Evolutionary conservation across 2,797 vertebrate species (phyloP), one percentile per base, ranked within the genome.

Genomic region (Tokudaia tokunoshimensis): DNA sequence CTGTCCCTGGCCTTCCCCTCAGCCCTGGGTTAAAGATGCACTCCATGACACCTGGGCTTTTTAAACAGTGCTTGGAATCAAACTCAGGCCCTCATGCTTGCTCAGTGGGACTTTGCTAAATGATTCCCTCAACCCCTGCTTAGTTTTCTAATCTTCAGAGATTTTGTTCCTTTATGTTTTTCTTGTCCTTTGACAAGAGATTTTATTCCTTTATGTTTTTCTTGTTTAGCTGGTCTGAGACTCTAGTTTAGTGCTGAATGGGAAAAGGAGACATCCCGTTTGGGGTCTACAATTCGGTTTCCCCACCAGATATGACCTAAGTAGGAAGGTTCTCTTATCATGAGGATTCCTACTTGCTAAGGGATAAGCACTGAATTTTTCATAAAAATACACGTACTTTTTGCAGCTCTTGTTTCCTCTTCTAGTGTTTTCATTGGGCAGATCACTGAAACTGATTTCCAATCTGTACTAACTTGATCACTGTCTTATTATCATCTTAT

Each of bases 171-270:
- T 31, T 47, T 31, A 29, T 22, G 34, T 47, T 57, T 17, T 5
- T 57, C 19, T 50, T 34, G 41, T 41, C 41, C 41, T n/a, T n/a
- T n/a, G n/a, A n/a, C n/a, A n/a, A n/a, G n/a, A 74, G 70, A 44
- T 94, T 86, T 84, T 92, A 63, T 47, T 41, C 17, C 57, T 34
- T 50, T 34, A 31, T 13, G 89, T n/a, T 12, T 92, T 72, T 4
- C 85, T 83, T 94, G 37, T 92, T 44, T 19, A 97, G 80, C 50
- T n/a, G 41, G 74, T 91, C 61, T 63, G 82, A 85, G 63, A 44
- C 11, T 88, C 37, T 17, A 89, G n/a, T 57, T 93, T 50, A 94
- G 72, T 37, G 67, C 0, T 47, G 50, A 91, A 61, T 11, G 92
- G 74, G 89, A 89, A 92, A 89, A 93, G 84, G 81, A 61, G 29